These are phyloP conservation scores for Ictalurus punctatus DNA, from an alignment of 2,113 vertebrate species.

Conservation along the genomic window DNA sequence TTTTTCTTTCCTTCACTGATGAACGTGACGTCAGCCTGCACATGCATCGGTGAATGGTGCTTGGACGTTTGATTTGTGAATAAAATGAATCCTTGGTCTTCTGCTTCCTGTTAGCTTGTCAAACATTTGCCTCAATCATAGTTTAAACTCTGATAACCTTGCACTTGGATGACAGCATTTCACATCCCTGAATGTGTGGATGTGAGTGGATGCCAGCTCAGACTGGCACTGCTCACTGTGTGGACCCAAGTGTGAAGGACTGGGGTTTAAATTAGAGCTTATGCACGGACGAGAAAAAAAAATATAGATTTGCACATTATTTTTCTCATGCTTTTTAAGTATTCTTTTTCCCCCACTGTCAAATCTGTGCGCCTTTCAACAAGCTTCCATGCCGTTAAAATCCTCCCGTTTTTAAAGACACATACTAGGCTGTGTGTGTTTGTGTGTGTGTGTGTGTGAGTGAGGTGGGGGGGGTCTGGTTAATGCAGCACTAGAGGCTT, in stretches of 20 bases:
- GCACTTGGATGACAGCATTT: neutral
- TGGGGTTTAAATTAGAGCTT: conserved; percentile 26
- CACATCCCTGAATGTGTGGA: neutral
- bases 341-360: neutral
- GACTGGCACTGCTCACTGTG: conserved; percentile 25
- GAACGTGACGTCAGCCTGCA: neutral
- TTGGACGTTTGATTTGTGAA: neutral
- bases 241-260: conserved; percentile 35
- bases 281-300: neutral
- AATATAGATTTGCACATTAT: neutral
- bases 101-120: conserved; percentile 1
- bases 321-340: neutral
- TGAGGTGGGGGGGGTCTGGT: neutral
- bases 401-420: neutral
- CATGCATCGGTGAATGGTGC: neutral
- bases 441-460: neutral
- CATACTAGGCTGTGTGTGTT: neutral
- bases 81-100: neutral
- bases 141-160: conserved; percentile 19
- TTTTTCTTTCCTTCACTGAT: neutral
- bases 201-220: conserved; percentile 15
- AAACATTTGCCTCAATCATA: conserved; percentile 11
- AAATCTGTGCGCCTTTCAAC: neutral
- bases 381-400: neutral
- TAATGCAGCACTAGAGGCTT: conserved; percentile 28